Percentiles rank a stretch among this genome's conserved stretches.
These are phyloP conservation scores for Erebia epiphron DNA, from an alignment of 2,888 invertebrate species.

Conservation along the genomic window DNA sequence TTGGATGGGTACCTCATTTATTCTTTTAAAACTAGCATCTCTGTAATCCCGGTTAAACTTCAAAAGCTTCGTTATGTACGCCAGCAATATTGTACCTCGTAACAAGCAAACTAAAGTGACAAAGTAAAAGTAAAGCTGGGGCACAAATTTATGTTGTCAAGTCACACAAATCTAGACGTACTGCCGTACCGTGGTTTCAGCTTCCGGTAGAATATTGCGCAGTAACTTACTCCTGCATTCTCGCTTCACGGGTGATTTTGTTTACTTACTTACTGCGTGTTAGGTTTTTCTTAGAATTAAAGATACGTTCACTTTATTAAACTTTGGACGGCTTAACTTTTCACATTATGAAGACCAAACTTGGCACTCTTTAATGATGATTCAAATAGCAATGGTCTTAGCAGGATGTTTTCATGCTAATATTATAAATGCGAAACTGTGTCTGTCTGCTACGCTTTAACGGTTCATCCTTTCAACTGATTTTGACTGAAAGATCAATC, in stretches of 20 bases:
- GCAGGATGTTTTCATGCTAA: no score
- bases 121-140: constrained; percentile 29
- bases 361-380: no score
- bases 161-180: constrained; percentile 39
- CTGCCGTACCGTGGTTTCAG: constrained; percentile 32
- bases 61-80: not conserved
- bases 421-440: no score
- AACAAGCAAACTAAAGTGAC: constrained; percentile 29
- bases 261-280: not conserved
- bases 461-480: no score
- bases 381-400: no score
- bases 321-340: not conserved
- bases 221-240: constrained; percentile 28
- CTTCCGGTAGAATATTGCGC: constrained; percentile 39
- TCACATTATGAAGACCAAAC: no score
- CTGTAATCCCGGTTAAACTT: no score
- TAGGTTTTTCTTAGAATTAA: not conserved
- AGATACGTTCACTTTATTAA: not conserved
- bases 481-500: no score
- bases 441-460: no score
- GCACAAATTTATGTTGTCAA: constrained; percentile 34
- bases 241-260: not conserved
- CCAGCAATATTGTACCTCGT: not conserved
- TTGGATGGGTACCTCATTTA: no score
- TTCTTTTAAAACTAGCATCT: no score